Conservation (phyloP, 2,113 vertebrate genomes). For the Oxygymnocypris stewartii region DNA sequence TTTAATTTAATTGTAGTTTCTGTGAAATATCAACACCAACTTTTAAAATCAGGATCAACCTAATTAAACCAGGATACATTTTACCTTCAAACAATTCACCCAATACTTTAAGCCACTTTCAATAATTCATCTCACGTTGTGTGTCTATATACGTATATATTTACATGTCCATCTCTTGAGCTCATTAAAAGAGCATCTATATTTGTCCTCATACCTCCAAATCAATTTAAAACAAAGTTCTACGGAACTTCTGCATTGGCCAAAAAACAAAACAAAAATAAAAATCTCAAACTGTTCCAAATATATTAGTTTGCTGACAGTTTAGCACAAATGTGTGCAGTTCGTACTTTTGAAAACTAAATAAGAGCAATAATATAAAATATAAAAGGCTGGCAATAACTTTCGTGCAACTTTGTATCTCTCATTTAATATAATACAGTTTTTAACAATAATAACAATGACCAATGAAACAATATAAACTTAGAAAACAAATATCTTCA, state of each 20-base stretch:
- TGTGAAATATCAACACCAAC: conserved; percentile 41
- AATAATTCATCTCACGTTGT: conserved; percentile 73
- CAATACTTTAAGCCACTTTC: conserved; percentile 71
- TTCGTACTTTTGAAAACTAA: conserved; percentile 69
- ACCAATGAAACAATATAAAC: conserved; percentile 85
- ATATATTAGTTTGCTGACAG: conserved; percentile 77
- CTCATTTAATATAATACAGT: conserved; percentile 73
- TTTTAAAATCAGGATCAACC: conserved; percentile 57
- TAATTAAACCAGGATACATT: conserved; percentile 67
- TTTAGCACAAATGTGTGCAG: conserved; percentile 73
- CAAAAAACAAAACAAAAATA: conserved; percentile 55
- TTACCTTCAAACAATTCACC: conserved; percentile 63
- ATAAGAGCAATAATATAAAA: conserved; percentile 79
- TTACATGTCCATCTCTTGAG: conserved; percentile 70
- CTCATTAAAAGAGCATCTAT: conserved; percentile 59
- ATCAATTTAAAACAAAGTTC: conserved; percentile 61
- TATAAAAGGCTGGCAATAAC: conserved; percentile 86
- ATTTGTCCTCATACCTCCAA: conserved; percentile 69
- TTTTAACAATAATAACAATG: conserved; percentile 77
- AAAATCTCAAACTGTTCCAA: conserved; percentile 56
- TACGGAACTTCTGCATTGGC: conserved; percentile 69
- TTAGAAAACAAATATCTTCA: conserved; percentile 83
- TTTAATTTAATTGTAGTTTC: conserved; percentile 70
- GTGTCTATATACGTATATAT: conserved; percentile 65
- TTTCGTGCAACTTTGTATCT: conserved; percentile 82